Base-by-base conservation (phyloP, 2,113 vertebrate species). In the Hucho hucho region DNA sequence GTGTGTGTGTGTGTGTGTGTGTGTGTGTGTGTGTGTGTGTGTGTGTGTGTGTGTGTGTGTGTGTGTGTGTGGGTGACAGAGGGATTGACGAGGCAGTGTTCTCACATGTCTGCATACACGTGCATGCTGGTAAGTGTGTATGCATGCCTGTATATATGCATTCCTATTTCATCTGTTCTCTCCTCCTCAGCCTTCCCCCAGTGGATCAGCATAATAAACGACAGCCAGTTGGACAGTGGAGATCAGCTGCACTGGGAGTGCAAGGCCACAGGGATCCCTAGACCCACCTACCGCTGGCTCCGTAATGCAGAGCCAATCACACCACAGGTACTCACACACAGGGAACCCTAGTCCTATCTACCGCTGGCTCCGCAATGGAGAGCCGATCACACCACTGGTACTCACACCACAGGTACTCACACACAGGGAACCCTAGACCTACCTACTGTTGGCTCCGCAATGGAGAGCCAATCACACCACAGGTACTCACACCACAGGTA, bases 201-300 rank as follows among this genome's bases (percentile, higher is more conserved):
- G 75, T 98, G 97, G 97, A 87, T 95, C 72, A 95, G 94, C 80
- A 95, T 94, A 83, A 94, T 99, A 88, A 98, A 98, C 73, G 94
- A 98, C n/a, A 97, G 95, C 26, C 95, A 95, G 6, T 75, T 98
- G 78, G 97, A 98, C 91, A 98, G 96, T 2, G 96, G 96, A 32
- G 97, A 98, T 69, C 93, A 88, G 59, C 94, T 98, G 68, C 94
- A 86, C 6, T 99, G 97, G 97, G 97, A 98, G 78, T 99, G 97
- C 78, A 96, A 94, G 85, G 97, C 97, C 58, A 93, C 87, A 0
- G 97, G 95, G 70, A 97, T 95, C 76, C 97, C 97, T 78, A 89
- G 94, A 32, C 96, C 97, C 76, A 96, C 95, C 0, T 98, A 98
- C 83, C 94, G 87, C 26, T 99, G 97, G 97, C 90, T 99, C 53